Base-by-base conservation (phyloP, 2,888 invertebrate species). In the Harpagoxenus sublaevis region DNA sequence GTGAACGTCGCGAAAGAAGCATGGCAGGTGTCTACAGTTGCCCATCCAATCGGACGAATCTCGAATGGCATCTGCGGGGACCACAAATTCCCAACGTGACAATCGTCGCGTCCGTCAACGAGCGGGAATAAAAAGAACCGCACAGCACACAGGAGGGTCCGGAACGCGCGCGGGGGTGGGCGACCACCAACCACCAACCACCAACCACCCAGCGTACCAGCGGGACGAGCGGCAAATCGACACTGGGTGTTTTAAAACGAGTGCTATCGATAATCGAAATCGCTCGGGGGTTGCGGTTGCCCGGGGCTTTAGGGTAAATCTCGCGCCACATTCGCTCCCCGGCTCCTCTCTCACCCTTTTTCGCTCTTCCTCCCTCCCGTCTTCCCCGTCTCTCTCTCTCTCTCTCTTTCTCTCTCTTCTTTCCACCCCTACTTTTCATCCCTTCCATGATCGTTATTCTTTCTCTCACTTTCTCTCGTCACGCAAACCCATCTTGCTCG, bases 211-310 rank as follows among this genome's bases (percentile, higher is more conserved):
- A 60, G 42, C 51, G 84, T 48, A 81, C 53, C 45, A 83, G 71
- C 73, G 77, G 86, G 81, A 75, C 60, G 86, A 65, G 74, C 84
- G 91, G 89, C 92, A 92, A 91, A 93, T 93, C 93, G 92, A 92
- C 92, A 92, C 93, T 85, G 93, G 93, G 92, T 93, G 92, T 94
- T 94, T 94, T 94, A 93, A 94, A 94, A 93, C 94, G 94, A 94
- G 94, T 93, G 92, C 92, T 94, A 94, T 94, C 94, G 94, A 94
- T 94, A 94, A 94, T 94, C 94, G 94, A 94, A 94, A 94, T 93
- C 94, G 93, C 92, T 92, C 91, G 92, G 93, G 93, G 93, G 91
- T 91, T 91, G 91, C 86, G 91, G 87, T 89, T 90, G 87, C 89
- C 90, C 86, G 86, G 88, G 89, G 88, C 85, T 91, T 84, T 88